A percentile compares a stretch with the other conserved stretches of the same genome.
Evolutionary conservation across 2,888 invertebrate genomes (phyloP).

Genomic region (Hetaerina titia): DNA sequence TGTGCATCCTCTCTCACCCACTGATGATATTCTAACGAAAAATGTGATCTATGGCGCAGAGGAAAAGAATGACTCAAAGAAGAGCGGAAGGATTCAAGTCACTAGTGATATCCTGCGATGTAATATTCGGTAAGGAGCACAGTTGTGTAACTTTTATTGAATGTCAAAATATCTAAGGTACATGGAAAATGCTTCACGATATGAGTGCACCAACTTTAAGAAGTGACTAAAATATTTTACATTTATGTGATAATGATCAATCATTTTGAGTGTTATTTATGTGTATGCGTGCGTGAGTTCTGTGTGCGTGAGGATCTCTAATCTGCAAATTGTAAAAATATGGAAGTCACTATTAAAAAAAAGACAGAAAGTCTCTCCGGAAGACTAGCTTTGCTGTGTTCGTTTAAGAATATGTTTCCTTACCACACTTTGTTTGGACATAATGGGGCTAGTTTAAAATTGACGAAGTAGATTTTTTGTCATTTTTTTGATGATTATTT

Average conservation of each 20-base stretch:
- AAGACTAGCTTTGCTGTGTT: constrained; percentile 15
- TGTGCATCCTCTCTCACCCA: neutral
- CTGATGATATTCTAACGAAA: neutral
- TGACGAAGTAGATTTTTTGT: neutral
- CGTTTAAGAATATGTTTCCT: neutral
- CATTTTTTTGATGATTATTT: neutral
- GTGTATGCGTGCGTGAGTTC: neutral
- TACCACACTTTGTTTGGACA: neutral
- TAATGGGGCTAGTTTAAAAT: neutral
- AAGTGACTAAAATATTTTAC: neutral
- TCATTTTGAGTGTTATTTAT: constrained; percentile 14
- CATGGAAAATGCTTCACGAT: neutral
- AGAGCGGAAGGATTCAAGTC: neutral
- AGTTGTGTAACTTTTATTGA: neutral
- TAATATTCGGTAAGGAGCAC: neutral
- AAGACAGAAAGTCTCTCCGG: neutral
- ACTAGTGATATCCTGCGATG: neutral
- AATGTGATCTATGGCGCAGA: neutral
- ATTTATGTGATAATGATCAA: constrained; percentile 55
- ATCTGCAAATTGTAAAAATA: neutral
- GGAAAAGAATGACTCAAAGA: neutral
- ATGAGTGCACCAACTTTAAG: neutral
- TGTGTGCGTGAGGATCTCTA: neutral
- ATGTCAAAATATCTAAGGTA: neutral
- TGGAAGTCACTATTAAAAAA: neutral